Evolutionary conservation across 2,113 vertebrate species (phyloP), one percentile per base, ranked within the genome.

Genomic region (Erpornis zantholeuca): DNA sequence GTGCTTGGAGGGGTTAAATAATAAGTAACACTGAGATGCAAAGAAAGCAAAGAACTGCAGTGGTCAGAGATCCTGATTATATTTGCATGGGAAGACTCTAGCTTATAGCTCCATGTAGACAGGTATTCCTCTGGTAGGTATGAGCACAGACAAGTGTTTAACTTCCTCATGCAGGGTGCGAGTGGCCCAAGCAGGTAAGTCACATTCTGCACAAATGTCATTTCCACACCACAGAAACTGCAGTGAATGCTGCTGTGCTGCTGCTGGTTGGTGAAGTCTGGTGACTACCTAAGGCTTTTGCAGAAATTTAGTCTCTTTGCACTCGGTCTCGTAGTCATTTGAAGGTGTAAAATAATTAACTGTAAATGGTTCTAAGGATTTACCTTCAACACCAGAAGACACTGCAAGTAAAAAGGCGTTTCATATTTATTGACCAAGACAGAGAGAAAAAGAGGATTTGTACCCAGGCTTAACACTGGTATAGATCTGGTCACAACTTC

Each of bases 151-250:
- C 28, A 35, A 54, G 47, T 4, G 9, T 54, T 69, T 18, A 10
- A 36, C 15, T 59, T 54, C 3, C 1, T 42, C 12, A 2, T 38
- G 20, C 20, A 36, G 35, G 14, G 14, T 29, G 63, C 18, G 35
- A 33, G 22, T 0, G 0, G 36, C 42, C 10, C 23, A 3, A 1
- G 4, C 52, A 54, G 33, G 45, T 59, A 28, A 76, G 40, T 49
- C 15, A n/a, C 14, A 40, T 69, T 88, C 69, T 72, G 31, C 44
- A 45, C 40, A 83, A 44, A 28, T 1, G 5, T 33, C 7, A 4
- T 64, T 64, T 60, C 49, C 14, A 11, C 22, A 27, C 31, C 13
- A 25, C 25, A 11, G 44, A 25, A 31, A 19, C 23, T 73, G 88
- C 24, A 18, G 22, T 52, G 38, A 83, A 23, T 3, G 0, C 54